Conservation (phyloP, 2,797 vertebrate genomes). For the Squalus acanthias region DNA sequence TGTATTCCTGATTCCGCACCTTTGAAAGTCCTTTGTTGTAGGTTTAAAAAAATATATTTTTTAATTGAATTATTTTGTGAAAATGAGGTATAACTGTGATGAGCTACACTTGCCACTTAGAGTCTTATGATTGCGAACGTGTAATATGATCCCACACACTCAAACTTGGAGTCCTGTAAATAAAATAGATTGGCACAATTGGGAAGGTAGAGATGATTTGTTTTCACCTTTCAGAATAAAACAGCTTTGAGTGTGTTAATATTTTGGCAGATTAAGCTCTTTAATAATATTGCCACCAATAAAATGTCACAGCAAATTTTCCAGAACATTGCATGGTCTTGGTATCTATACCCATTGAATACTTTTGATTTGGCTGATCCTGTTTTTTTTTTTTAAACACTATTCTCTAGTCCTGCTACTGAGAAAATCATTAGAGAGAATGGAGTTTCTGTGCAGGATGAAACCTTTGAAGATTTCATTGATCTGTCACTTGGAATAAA, state of each 20-base stretch:
- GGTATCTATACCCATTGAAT: background rate
- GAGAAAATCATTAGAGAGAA: slow-evolving; percentile 71
- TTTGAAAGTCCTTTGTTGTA: background rate
- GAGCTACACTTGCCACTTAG: background rate
- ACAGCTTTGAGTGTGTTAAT: background rate
- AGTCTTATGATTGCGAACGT: background rate
- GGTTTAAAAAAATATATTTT: background rate
- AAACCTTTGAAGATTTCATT: slow-evolving; percentile 84
- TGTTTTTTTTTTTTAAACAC: background rate
- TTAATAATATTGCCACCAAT: background rate
- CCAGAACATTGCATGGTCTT: background rate
- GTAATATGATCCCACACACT: background rate
- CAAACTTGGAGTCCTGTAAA: background rate
- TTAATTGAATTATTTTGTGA: background rate
- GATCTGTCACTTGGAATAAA: slow-evolving; percentile 74
- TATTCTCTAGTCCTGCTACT: slow-evolving; percentile 50
- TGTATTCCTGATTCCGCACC: background rate
- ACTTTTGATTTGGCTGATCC: background rate
- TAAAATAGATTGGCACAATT: background rate
- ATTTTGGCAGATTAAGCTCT: background rate
- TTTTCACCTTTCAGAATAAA: background rate
- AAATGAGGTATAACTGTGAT: background rate
- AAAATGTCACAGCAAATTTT: background rate
- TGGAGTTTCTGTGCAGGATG: slow-evolving; percentile 68
- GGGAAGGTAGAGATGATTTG: background rate